Evolutionary conservation across 2,797 vertebrate genomes (phyloP), one percentile per base, ranked within the genome.

Genomic region (Petrocephalus schoutedeni): DNA sequence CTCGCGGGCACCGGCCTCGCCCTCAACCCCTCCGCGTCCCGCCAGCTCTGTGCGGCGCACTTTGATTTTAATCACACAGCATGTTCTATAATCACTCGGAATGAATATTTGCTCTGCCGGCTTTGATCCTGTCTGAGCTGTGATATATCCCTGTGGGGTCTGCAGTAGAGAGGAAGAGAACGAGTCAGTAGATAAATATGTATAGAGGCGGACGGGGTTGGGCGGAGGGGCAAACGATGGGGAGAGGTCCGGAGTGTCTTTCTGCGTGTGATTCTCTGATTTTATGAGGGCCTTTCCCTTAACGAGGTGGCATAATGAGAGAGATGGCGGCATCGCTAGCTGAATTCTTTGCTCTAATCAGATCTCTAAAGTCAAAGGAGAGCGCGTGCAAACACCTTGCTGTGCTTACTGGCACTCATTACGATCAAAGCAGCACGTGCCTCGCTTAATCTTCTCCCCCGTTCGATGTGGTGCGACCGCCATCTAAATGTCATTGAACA

Each of bases 41-140:
- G 57, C 57, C 82, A 56, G 8, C 82, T 87, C 86, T 84, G 41
- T 88, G 90, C 88, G 87, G n/a, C 59, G 84, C 64, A 45, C 87
- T 21, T 64, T 88, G 89, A 89, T 88, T 89, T 92, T 90, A 89
- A 90, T 88, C 87, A 89, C 57, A 84, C 4, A 67, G 90, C 89
- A 89, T 88, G 88, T 89, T 90, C 84, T 58, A 91, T 89, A 89
- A 90, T 89, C 88, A 83, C 58, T 87, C 80, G 36, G 80, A 28
- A 85, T 82, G 80, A 64, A 88, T 58, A 51, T 77, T 88, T 86
- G 57, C 56, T 88, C 83, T 87, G 67, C 41, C 71, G 85, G 51
- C 58, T 61, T 90, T 91, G 85, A 91, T 89, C 88, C 87, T 88
- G 86, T 89, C 89, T 88, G 77, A 3, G 28, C 85, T 89, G 71